phyloP scores from a whole-genome alignment of 1,140 invertebrate genomes.

The Drosophila lacteicornis region DNA sequence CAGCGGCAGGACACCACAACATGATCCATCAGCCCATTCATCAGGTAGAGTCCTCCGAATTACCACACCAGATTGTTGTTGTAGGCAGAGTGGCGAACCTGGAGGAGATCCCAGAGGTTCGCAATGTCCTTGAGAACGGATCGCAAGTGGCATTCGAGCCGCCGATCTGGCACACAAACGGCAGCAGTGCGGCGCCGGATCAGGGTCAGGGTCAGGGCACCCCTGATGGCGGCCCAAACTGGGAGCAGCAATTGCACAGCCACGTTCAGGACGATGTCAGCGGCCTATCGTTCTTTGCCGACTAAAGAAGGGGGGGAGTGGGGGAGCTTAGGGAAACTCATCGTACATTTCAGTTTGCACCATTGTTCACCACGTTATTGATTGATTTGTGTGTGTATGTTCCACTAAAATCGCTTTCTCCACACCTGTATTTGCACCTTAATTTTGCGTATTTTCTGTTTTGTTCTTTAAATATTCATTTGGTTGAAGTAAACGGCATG shows the following conservation, averaged over 20 bases:
- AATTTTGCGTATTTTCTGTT: not conserved
- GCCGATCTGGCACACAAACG: constrained; percentile 36
- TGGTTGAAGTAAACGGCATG: constrained; percentile 8
- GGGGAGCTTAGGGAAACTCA: constrained; percentile 5
- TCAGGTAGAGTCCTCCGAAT: constrained; percentile 86
- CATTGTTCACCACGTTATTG: not conserved
- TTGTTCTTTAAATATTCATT: constrained; percentile 1
- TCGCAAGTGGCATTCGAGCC: constrained; percentile 16
- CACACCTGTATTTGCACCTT: not conserved
- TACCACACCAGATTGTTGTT: constrained; percentile 29
- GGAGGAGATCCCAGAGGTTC: constrained; percentile 23
- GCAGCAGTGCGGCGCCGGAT: not conserved
- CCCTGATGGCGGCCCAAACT: constrained; percentile 1
- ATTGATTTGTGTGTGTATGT: not conserved
- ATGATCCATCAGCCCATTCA: constrained; percentile 91
- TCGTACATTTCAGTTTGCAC: constrained; percentile 20
- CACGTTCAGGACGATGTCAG: constrained; percentile 42
- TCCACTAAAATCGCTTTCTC: not conserved
- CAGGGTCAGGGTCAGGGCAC: not conserved
- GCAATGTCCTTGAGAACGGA: constrained; percentile 12
- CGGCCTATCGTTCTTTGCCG: constrained; percentile 60
- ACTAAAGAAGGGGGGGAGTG: constrained; percentile 16
- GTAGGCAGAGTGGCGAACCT: constrained; percentile 30
- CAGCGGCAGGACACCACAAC: constrained; percentile 88
- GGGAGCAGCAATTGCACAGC: constrained; percentile 22